phyloP scores from a whole-genome alignment of 2,113 vertebrate genomes.

The Corythornis cristatus region DNA sequence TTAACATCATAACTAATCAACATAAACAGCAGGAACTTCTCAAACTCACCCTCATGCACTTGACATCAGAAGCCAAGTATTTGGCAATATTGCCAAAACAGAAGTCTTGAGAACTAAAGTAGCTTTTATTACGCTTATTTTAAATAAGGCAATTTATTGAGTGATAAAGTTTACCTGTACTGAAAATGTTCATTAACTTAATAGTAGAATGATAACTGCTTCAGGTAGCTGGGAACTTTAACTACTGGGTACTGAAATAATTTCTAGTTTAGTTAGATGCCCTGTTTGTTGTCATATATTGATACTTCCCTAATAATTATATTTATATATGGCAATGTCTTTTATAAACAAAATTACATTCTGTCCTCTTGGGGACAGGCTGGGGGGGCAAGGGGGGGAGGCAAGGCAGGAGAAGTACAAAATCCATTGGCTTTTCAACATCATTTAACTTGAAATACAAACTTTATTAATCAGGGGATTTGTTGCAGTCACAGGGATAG shows the following conservation, averaged over 20 bases:
- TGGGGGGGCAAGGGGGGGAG: neutral
- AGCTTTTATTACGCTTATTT: neutral
- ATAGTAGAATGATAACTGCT: neutral
- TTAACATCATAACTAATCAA: neutral
- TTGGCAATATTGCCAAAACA: neutral
- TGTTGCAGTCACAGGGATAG: neutral
- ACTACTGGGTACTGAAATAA: neutral
- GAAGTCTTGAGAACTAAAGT: neutral
- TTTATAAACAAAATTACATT: neutral
- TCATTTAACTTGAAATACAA: neutral
- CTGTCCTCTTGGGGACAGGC: neutral
- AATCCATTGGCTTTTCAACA: neutral
- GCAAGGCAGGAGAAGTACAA: neutral
- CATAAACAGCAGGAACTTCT: neutral
- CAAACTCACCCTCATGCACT: neutral
- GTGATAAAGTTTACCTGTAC: neutral
- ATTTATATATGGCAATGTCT: neutral
- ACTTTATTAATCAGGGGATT: neutral
- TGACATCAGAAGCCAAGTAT: neutral
- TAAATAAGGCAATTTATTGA: neutral
- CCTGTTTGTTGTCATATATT: neutral
- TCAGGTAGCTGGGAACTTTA: neutral
- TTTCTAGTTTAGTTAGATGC: neutral
- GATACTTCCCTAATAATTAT: neutral
- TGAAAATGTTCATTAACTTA: neutral